These are phyloP conservation scores for Brachionichthys hirsutus DNA, from an alignment of 2,113 vertebrate species.

Conservation along the genomic window DNA sequence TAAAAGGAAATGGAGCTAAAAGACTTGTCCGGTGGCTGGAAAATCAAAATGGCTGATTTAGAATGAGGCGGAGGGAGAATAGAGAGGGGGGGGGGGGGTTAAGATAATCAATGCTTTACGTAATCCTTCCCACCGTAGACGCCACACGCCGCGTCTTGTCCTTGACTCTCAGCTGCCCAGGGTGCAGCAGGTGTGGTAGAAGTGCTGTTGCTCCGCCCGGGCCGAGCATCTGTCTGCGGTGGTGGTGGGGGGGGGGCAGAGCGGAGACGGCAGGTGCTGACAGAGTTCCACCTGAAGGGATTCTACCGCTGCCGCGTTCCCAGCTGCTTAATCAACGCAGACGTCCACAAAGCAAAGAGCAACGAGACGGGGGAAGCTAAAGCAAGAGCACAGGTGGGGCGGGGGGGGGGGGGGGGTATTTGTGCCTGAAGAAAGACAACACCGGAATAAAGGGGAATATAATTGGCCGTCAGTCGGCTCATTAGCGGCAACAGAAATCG, in stretches of 20 bases:
- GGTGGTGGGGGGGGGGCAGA: constrained; percentile 29
- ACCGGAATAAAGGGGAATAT: constrained; percentile 46
- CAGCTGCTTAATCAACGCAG: constrained; percentile 65
- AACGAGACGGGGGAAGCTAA: neutral
- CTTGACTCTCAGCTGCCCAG: constrained; percentile 51
- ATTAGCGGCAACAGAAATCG: constrained; percentile 22
- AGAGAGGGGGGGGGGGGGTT: constrained; percentile 15
- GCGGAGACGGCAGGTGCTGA: constrained; percentile 68
- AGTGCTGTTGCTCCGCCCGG: constrained; percentile 19
- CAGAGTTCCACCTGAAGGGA: constrained; percentile 66
- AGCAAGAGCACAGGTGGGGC: too few species aligned
- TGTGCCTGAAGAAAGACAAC: constrained; percentile 11
- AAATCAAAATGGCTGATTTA: constrained; percentile 22
- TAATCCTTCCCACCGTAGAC: neutral
- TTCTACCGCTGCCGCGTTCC: constrained; percentile 51
- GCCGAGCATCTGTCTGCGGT: neutral
- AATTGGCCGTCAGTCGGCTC: constrained; percentile 50
- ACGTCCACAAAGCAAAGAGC: constrained; percentile 30
- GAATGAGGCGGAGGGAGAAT: constrained; percentile 5
- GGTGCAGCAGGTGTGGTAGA: constrained; percentile 37
- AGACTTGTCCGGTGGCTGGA: constrained; percentile 5
- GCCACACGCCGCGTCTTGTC: constrained; percentile 41
- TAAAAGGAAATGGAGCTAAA: constrained; percentile 7
- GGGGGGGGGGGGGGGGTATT: neutral
- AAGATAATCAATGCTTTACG: neutral